phyloP scores from a whole-genome alignment of 1,140 invertebrate genomes.

The Proales similis region DNA sequence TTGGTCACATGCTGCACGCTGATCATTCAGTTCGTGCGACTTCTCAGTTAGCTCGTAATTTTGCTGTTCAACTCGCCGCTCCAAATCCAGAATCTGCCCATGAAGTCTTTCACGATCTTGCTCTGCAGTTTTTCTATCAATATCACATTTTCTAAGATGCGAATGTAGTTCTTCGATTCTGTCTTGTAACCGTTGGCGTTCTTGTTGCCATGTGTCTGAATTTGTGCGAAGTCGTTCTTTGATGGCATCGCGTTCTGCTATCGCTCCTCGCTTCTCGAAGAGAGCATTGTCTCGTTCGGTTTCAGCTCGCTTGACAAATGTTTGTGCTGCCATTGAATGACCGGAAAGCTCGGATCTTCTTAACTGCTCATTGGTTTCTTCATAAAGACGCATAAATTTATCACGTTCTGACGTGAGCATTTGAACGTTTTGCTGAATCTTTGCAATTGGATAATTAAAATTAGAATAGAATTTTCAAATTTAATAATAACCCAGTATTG shows the following conservation, averaged over 20 bases:
- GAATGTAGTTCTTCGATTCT: constrained; percentile 47
- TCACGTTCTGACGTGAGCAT: constrained; percentile 51
- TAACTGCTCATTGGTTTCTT: constrained; percentile 41
- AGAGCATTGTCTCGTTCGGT: constrained; percentile 51
- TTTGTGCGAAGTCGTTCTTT: constrained; percentile 48
- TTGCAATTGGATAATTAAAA: constrained; percentile 11
- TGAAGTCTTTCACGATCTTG: constrained; percentile 33
- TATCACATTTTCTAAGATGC: constrained; percentile 1
- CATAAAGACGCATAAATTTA: constrained; percentile 49
- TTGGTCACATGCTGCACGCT: constrained; percentile 30
- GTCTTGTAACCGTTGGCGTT: constrained; percentile 48
- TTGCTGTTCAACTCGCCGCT: constrained; percentile 22
- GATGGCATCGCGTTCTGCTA: constrained; percentile 51
- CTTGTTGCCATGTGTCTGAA: constrained; percentile 47
- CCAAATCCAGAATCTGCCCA: constrained; percentile 26
- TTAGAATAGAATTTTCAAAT: neutral
- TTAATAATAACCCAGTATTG: neutral
- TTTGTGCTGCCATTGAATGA: constrained; percentile 50
- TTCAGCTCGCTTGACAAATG: constrained; percentile 49
- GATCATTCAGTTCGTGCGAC: constrained; percentile 25
- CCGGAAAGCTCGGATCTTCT: constrained; percentile 41
- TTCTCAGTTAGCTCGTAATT: constrained; percentile 22
- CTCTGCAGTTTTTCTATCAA: constrained; percentile 9
- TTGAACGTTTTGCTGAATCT: constrained; percentile 54
- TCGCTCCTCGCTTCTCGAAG: constrained; percentile 45